Evolutionary conservation across 2,113 vertebrate species (phyloP).

Genomic region (Vulpes vulpes): DNA sequence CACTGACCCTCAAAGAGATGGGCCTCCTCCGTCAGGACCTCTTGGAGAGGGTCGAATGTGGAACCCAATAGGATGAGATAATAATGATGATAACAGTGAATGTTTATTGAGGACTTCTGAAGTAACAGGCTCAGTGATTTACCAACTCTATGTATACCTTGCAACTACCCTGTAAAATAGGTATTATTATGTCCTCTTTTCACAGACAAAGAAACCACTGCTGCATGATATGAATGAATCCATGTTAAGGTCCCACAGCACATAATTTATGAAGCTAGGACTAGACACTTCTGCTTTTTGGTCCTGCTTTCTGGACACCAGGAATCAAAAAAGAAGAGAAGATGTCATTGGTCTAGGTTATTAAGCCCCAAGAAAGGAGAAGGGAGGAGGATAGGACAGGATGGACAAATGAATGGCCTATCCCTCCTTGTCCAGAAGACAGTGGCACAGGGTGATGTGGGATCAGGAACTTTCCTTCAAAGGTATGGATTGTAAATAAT

Average conservation of each 20-base stretch:
- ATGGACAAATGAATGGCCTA: background rate
- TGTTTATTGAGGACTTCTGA: background rate
- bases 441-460: background rate
- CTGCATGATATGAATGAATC: background rate
- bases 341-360: background rate
- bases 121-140: background rate
- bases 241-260: background rate
- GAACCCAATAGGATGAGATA: background rate
- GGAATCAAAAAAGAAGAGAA: background rate
- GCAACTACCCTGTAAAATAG: background rate
- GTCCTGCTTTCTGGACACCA: background rate
- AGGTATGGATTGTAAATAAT: background rate
- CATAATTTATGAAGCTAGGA: background rate
- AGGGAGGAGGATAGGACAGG: background rate
- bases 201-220: background rate
- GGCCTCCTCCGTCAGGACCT: background rate
- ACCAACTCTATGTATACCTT: background rate
- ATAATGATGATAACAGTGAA: background rate
- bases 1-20: background rate
- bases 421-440: background rate
- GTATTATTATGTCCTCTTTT: background rate
- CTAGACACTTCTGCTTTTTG: background rate
- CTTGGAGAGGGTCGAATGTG: background rate
- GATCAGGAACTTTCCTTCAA: background rate
- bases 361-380: background rate